Evolutionary conservation across 2,113 vertebrate species (phyloP), one percentile per base, ranked within the genome.

Genomic region (Malurus cyaneus): DNA sequence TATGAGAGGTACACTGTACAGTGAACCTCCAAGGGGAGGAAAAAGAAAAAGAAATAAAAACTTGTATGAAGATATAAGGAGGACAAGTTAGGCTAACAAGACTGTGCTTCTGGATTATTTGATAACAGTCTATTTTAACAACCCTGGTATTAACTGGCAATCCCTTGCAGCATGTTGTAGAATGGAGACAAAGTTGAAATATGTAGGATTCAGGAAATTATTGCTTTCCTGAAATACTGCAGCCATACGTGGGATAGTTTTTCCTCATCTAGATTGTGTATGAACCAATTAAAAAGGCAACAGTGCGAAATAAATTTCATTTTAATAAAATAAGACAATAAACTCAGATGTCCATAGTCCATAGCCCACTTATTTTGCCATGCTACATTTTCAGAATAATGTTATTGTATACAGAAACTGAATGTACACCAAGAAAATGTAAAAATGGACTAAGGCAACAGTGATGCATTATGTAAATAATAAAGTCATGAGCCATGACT

Each of bases 41-140:
- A 49, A 92, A 71, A 66, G 20, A 93, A 87, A 69, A 1, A 4
- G 28, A 92, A 91, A 91, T 80, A 83, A 91, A 94, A 72, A 62
- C n/a, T 18, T 70, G 12, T 69, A 29, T 49, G 60, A 81, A 74
- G 56, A 89, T 32, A 52, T 36, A 61, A 88, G 32, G 80, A 88
- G 29, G 10, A 25, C 10, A 91, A 79, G 12, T 66, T 56, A 88
- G 6, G 21, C 73, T 95, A 66, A 91, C 61, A 88, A 81, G 41
- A 91, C 26, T 77, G 18, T 95, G n/a, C 31, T 88, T 96, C 92
- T 82, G 26, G 19, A 88, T 80, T 28, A 86, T 62, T 94, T 64
- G 36, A 69, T 88, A 94, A 94, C 80, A 84, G 31, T 18, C 71
- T 50, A 36, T 74, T 94, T 89, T 77, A 92, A 31, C 13, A 24